Base-by-base conservation (phyloP, 2,888 invertebrate genomes). In the Amphipoea oculea region DNA sequence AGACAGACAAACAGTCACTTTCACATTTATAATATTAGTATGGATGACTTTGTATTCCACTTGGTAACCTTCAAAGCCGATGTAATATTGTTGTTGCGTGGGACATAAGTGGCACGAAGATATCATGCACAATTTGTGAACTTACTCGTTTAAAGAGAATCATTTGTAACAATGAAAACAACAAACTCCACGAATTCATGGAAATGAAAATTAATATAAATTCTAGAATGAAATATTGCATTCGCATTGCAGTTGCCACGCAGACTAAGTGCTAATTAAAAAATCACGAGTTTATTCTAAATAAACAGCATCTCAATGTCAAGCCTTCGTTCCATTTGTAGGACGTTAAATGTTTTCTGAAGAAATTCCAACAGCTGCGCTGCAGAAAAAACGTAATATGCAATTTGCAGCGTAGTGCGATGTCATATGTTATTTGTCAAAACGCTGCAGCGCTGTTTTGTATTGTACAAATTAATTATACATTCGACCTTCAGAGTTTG, bases 221-320 rank as follows among this genome's bases (percentile, higher is more conserved):
- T 73, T 83, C 14, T 63, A 40, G 42, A 70, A 67, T 68, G 40
- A 75, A 79, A 84, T 54, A 60, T 40, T 76, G 67, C 70, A 73
- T 76, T 79, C 57, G 60, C 72, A 69, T n/a, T 87, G 84, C 81
- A 84, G 81, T 81, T n/a, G 17, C 77, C 67, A 81, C 66, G 68
- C 57, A n/a, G 48, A 76, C 42, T 12, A 66, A 66, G 36, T 23
- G 45, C n/a, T 86, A 81, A 87, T 87, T 77, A 84, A 84, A 86
- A 83, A 80, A 73, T 79, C 75, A 65, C 72, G 12, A 71, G 73
- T 77, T 45, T 36, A 72, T 67, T 57, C 73, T 45, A 76, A 75
- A 79, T 45, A 76, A 75, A 83, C 78, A 80, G 29, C 76, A 36
- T 70, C 36, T 80, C 77, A 84, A 84, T 77, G 87, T 81, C 87